phyloP scores from a whole-genome alignment of 2,113 vertebrate species.

The Ia io region DNA sequence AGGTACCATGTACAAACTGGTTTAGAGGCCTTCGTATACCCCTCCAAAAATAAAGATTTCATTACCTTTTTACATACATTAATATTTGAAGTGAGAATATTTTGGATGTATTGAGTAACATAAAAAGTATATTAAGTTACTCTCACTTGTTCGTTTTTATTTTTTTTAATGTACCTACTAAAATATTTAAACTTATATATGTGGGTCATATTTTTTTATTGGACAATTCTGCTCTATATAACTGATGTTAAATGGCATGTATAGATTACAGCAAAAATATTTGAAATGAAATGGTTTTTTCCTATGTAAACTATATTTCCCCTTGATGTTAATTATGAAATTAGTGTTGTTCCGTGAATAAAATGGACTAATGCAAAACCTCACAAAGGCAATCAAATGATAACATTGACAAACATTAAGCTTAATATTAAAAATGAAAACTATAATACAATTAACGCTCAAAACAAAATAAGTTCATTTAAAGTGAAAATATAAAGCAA shows the following conservation, averaged over 20 bases:
- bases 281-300: background rate
- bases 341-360: background rate
- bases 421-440: background rate
- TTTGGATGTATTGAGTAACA: background rate
- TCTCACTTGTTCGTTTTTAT: background rate
- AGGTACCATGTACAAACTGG: no score
- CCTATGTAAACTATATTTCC: background rate
- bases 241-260: background rate
- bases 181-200: background rate
- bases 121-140: background rate
- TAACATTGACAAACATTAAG: background rate
- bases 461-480: background rate
- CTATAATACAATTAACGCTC: background rate
- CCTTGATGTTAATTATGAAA: background rate
- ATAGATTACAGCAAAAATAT: background rate
- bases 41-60: background rate
- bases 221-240: background rate
- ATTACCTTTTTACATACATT: background rate
- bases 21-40: background rate
- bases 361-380: background rate
- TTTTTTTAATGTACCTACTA: background rate
- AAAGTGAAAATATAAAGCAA: conserved; percentile 8
- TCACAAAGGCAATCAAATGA: background rate
- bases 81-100: background rate
- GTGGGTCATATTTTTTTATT: background rate